These are phyloP conservation scores for Horisme vitalbata DNA, from an alignment of 2,888 invertebrate genomes.

Conservation along the genomic window DNA sequence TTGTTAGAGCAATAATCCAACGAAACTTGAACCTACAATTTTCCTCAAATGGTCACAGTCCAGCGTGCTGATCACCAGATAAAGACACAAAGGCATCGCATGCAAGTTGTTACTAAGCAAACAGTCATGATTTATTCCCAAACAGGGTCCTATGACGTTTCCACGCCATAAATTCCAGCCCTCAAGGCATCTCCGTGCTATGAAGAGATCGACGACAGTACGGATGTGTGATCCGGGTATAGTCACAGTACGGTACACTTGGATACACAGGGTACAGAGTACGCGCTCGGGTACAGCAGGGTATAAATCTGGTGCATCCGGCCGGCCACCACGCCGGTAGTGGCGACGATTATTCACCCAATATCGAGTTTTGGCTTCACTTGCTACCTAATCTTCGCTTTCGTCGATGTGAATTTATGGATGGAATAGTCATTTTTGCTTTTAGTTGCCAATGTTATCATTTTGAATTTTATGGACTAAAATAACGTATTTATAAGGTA, in stretches of 20 bases:
- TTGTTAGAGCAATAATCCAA: too few relatives aligned
- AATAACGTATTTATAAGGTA: background rate
- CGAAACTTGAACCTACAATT: background rate
- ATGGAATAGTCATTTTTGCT: slow-evolving; percentile 31
- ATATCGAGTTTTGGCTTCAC: slow-evolving; percentile 82
- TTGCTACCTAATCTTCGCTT: slow-evolving; percentile 79
- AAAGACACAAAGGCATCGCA: slow-evolving; percentile 48
- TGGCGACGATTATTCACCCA: slow-evolving; percentile 81
- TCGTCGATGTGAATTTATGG: slow-evolving; percentile 70
- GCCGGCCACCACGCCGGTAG: slow-evolving; percentile 78
- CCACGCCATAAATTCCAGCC: slow-evolving; percentile 79
- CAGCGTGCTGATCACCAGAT: slow-evolving; percentile 17
- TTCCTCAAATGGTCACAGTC: background rate
- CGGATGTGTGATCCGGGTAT: slow-evolving; percentile 48
- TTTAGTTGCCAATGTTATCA: slow-evolving; percentile 24
- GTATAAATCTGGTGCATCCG: slow-evolving; percentile 81
- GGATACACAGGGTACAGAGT: slow-evolving; percentile 34
- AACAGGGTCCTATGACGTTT: slow-evolving; percentile 77
- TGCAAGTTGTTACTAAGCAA: slow-evolving; percentile 56
- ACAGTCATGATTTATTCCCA: slow-evolving; percentile 75
- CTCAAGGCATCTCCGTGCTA: slow-evolving; percentile 79
- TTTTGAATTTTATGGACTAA: slow-evolving; percentile 4
- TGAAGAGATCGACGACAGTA: slow-evolving; percentile 74
- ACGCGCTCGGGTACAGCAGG: slow-evolving; percentile 43
- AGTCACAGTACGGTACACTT: slow-evolving; percentile 57